A percentile compares a stretch with the other conserved stretches of the same genome.
These are phyloP conservation scores for Montipora sp. DNA, from an alignment of 64 coral and sea anemone species.

Conservation along the genomic window DNA sequence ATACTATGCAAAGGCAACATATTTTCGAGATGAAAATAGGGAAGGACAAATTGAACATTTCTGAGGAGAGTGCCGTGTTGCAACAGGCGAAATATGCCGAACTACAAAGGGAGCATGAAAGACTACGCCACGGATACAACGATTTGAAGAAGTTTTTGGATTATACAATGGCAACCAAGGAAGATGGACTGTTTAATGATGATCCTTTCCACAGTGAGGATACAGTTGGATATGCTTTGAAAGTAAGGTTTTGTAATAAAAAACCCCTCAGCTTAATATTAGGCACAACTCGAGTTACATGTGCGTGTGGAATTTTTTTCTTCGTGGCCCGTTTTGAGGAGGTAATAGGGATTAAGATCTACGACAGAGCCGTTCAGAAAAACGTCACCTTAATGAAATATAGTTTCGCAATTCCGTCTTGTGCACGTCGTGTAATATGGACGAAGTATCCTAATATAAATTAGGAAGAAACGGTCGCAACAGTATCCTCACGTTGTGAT, in stretches of 20 bases:
- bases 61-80: not conserved
- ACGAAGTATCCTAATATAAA: too few species aligned
- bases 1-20: not conserved
- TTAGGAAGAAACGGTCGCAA: too few species aligned
- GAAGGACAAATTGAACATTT: constrained; percentile 15
- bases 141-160: not conserved
- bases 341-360: too few species aligned
- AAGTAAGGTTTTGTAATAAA: not conserved
- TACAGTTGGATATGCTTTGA: not conserved
- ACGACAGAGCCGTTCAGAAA: too few species aligned
- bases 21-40: not conserved
- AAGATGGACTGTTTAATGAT: not conserved
- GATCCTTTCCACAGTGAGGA: not conserved
- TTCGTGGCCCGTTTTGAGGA: too few species aligned
- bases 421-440: too few species aligned
- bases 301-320: too few species aligned
- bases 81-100: not conserved
- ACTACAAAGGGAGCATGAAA: not conserved
- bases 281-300: too few species aligned
- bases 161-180: not conserved
- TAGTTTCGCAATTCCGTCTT: too few species aligned
- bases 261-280: too few species aligned
- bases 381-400: too few species aligned
- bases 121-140: not conserved
- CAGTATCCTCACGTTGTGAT: too few species aligned